These are phyloP conservation scores for Cyprinodon tularosa DNA, from an alignment of 2,113 vertebrate species.

Conservation along the genomic window DNA sequence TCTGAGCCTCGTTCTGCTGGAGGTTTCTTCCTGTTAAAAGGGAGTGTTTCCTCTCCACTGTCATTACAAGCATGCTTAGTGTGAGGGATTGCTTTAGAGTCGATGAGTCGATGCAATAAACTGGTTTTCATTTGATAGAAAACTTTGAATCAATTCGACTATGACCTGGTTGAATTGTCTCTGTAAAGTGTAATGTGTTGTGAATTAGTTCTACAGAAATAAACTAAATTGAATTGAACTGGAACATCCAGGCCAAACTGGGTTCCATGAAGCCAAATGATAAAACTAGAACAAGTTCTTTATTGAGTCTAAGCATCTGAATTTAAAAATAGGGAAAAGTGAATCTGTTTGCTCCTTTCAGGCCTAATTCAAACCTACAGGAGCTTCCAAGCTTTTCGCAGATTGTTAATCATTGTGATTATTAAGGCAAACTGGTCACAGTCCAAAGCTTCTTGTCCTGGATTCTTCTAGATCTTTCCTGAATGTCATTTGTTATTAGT, in stretches of 20 bases:
- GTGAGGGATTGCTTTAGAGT: too few relatives aligned
- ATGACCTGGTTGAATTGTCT: too few relatives aligned
- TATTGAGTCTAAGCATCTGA: background rate
- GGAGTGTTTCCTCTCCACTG: background rate
- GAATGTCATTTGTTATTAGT: constrained; percentile 42
- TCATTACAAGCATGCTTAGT: too few relatives aligned
- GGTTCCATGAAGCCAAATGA: background rate
- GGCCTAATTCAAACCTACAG: background rate
- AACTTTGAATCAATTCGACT: too few relatives aligned
- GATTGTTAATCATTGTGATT: constrained; percentile 5
- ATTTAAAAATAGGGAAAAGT: background rate
- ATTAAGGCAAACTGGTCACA: background rate
- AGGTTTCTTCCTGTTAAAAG: too few relatives aligned
- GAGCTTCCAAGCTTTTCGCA: background rate
- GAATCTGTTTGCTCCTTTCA: background rate
- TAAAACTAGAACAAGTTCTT: constrained; percentile 1
- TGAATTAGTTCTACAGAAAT: too few relatives aligned
- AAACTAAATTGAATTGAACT: background rate
- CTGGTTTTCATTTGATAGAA: too few relatives aligned
- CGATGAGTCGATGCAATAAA: too few relatives aligned
- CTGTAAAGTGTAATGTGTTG: too few relatives aligned
- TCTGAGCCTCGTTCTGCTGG: too few relatives aligned
- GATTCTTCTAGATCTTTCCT: constrained; percentile 43
- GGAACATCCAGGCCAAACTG: background rate
- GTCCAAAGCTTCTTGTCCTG: constrained; percentile 3